Evolutionary conservation across 2,888 invertebrate genomes (phyloP).

Genomic region (Scaptodrosophila latifasciaeformis): DNA sequence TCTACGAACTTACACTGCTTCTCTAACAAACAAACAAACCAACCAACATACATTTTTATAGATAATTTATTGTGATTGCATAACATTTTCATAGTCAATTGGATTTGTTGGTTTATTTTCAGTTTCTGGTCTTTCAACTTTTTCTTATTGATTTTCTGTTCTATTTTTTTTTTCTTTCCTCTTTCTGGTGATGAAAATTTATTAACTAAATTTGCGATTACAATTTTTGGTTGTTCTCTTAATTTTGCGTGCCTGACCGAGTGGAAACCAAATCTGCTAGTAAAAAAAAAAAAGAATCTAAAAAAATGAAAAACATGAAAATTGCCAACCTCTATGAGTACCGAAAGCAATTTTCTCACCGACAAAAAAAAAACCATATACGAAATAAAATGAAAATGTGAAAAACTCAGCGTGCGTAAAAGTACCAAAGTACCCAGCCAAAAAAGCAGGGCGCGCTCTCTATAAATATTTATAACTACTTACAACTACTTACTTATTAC

Average conservation of each 20-base stretch:
- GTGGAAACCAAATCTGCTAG: slow-evolving; percentile 86
- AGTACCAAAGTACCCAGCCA: slow-evolving; percentile 50
- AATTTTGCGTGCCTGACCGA: slow-evolving; percentile 78
- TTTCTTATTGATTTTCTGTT: slow-evolving; percentile 15
- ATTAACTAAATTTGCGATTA: slow-evolving; percentile 8
- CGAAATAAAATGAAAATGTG: slow-evolving; percentile 5
- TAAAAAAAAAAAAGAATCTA: slow-evolving; percentile 29
- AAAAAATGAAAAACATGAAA: slow-evolving; percentile 20
- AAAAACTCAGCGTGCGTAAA: slow-evolving; percentile 35
- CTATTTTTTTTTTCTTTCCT: too few species aligned
- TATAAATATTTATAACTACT: slow-evolving; percentile 34
- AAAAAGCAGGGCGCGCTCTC: slow-evolving; percentile 24
- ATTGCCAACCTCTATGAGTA: slow-evolving; percentile 53
- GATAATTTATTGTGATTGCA: too few species aligned
- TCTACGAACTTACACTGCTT: too few species aligned
- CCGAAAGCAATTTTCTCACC: slow-evolving; percentile 45
- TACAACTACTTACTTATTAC: slow-evolving; percentile 31
- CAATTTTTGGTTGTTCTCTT: slow-evolving; percentile 19
- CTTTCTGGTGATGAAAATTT: too few species aligned
- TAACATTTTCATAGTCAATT: too few species aligned
- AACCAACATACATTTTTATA: too few species aligned
- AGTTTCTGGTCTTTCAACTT: slow-evolving; percentile 24
- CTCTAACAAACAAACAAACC: too few species aligned
- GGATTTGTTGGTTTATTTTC: slow-evolving; percentile 18
- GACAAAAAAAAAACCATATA: slow-evolving; percentile 32